These are phyloP conservation scores for Marcusenius ussheri DNA, from an alignment of 2,113 vertebrate species.

Conservation along the genomic window DNA sequence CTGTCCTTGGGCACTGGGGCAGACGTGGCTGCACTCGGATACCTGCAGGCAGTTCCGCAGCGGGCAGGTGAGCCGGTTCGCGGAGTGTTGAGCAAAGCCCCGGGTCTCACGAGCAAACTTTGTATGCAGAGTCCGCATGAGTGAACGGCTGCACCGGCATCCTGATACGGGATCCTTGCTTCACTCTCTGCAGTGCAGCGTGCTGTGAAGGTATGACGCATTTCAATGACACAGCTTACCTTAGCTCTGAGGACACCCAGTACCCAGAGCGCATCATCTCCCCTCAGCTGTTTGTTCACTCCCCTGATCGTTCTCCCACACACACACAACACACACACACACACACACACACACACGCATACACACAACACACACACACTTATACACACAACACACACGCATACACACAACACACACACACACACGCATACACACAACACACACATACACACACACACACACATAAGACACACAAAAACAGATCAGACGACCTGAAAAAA, in stretches of 20 bases:
- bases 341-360: neutral
- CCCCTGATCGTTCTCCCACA: neutral
- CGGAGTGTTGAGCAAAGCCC: neutral
- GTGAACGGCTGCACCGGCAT: neutral
- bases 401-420: neutral
- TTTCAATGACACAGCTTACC: constrained; percentile 1
- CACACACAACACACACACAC: neutral
- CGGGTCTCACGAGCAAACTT: neutral
- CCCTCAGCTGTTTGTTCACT: neutral
- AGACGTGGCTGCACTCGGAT: neutral
- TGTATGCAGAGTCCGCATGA: neutral
- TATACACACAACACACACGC: neutral
- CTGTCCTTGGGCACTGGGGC: neutral
- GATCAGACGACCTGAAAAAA: neutral
- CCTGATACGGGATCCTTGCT: neutral
- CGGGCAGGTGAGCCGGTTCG: neutral
- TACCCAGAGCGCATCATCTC: neutral
- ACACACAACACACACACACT: neutral
- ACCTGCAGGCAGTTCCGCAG: neutral
- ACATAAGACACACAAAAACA: neutral
- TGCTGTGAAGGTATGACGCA: neutral
- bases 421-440: neutral
- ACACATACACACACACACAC: neutral
- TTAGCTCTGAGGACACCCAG: neutral
- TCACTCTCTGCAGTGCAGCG: neutral